Base-by-base conservation (phyloP, 2,113 vertebrate species). In the Lepidothrix coronata region DNA sequence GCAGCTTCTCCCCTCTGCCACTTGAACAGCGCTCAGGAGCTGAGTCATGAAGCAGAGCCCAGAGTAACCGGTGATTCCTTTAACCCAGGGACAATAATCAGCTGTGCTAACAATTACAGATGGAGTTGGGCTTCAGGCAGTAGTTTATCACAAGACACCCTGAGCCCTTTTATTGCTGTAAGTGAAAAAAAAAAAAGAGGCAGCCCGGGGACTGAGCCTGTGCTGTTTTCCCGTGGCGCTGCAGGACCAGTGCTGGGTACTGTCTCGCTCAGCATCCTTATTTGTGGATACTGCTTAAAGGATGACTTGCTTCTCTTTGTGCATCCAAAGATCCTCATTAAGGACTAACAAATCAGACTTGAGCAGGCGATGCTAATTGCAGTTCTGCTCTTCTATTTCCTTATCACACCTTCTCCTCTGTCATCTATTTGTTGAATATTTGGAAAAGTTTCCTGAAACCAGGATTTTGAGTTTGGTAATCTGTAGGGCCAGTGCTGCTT, bases 91-190 rank as follows among this genome's bases (percentile, higher is more conserved):
- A 88, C 82, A 85, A 4, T 8, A 5, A 81, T 83, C 77, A 54
- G 77, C 88, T 41, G 19, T 46, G 67, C 58, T 83, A 44, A 77
- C 82, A 76, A 48, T 66, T 70, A 24, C 63, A 51, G 62, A 51
- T 79, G 85, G 87, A 93, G 95, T 79, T 15, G 31, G 67, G 91
- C 85, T 93, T 67, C 78, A 48, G 89, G 91, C 94, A 89, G 70
- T 5, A 17, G 41, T 33, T 91, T 79, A 68, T 78, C 52, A 6
- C 55, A 54, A 62, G 58, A 14, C 23, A 41, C 0, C 3, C 77
- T 28, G 37, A 85, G 48, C 58, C 39, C 13, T 82, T 70, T 77
- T 80, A 24, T 25, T 66, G 54, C 71, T 63, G 49, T 51, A 21
- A 76, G 73, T 73, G 20, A 22, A 58, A 35, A 70, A 41, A 59